A percentile compares a stretch with the other conserved stretches of the same genome.
These are phyloP conservation scores for Canis aureus DNA, from an alignment of 2,113 vertebrate genomes.

Conservation along the genomic window DNA sequence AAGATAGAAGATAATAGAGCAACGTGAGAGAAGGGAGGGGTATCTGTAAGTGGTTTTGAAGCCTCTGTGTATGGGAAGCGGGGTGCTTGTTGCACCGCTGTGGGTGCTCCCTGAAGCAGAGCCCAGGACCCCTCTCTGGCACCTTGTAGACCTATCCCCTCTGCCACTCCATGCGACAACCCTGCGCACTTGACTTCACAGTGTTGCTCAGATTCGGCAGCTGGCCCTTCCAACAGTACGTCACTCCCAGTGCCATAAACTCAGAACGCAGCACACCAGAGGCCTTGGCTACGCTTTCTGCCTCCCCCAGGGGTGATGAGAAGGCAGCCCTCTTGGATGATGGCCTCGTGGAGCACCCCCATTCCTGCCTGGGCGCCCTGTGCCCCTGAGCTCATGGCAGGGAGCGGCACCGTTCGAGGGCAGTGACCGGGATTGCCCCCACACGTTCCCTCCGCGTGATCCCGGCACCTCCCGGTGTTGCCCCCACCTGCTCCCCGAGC, in stretches of 20 bases:
- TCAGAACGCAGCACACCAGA: neutral
- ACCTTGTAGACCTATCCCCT: neutral
- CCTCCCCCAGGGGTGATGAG: neutral
- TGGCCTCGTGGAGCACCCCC: neutral
- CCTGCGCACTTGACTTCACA: neutral
- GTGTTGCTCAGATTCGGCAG: neutral
- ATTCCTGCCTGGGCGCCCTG: neutral
- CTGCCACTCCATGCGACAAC: neutral
- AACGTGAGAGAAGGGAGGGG: neutral
- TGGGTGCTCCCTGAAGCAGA: neutral
- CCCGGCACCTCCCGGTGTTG: neutral
- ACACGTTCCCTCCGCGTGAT: neutral
- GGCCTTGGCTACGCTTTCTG: neutral
- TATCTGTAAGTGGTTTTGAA: neutral
- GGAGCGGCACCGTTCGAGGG: neutral
- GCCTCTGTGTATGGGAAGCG: neutral
- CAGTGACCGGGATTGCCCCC: constrained; percentile 2
- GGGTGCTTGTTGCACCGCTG: fast-evolving
- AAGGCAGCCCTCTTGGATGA: neutral
- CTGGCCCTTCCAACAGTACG: neutral
- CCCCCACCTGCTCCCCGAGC: constrained; percentile 18
- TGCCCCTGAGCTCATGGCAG: neutral
- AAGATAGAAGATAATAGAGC: neutral
- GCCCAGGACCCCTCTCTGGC: fast-evolving
- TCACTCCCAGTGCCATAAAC: neutral